phyloP scores from a whole-genome alignment of 92 coral and sea anemone genomes.

The Epizoanthus ramosus region DNA sequence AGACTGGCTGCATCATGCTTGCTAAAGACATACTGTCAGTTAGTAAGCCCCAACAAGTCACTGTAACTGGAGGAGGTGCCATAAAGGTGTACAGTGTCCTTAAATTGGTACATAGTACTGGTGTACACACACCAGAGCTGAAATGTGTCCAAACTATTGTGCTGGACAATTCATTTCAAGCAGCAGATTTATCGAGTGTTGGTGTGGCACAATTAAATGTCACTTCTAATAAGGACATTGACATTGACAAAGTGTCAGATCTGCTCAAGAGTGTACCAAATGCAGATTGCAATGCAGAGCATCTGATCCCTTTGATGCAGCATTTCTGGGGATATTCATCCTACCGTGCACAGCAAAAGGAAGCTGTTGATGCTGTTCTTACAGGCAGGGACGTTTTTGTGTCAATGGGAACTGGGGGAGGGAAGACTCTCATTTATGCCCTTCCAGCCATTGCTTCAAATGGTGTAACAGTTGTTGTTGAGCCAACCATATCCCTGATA shows the following conservation, averaged over 20 bases:
- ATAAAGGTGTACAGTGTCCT: not conserved
- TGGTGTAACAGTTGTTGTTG: constrained; percentile 26
- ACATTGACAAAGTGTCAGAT: not conserved
- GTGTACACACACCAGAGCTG: not conserved
- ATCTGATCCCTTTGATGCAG: constrained; percentile 29
- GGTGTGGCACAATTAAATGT: not conserved
- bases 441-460: constrained; percentile 16
- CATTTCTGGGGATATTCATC: constrained; percentile 33
- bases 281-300: not conserved
- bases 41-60: no score
- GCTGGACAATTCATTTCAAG: not conserved
- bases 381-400: constrained; percentile 8
- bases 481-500: constrained; percentile 25
- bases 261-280: not conserved
- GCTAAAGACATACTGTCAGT: not conserved
- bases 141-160: not conserved
- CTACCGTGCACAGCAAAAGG: constrained; percentile 20
- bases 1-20: not conserved
- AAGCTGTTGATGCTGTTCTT: constrained; percentile 31
- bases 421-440: constrained; percentile 32
- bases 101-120: not conserved
- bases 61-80: no score
- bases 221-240: not conserved
- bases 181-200: not conserved
- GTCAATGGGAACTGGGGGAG: constrained; percentile 41